phyloP scores from a whole-genome alignment of 92 coral and sea anemone species.

The Phymanthus crucifer region DNA sequence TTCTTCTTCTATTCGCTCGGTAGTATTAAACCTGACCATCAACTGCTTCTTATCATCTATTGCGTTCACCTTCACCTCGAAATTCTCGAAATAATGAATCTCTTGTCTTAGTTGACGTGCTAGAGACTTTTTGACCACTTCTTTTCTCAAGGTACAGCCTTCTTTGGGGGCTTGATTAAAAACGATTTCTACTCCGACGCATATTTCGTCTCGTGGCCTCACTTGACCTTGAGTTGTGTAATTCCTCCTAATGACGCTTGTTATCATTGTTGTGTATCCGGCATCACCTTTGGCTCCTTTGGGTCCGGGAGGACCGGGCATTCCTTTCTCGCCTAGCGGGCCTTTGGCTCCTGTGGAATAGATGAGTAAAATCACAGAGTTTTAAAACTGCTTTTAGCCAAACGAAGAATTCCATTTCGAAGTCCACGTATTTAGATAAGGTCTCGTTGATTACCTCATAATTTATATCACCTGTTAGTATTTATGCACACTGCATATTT shows the following conservation, averaged over 20 bases:
- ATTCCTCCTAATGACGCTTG: neutral
- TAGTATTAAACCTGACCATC: neutral
- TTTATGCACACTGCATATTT: too few species aligned
- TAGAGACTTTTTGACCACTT: neutral
- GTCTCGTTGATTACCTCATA: too few species aligned
- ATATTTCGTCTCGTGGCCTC: neutral
- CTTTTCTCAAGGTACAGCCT: slow-evolving; percentile 1
- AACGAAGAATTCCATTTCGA: too few species aligned
- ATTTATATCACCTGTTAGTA: too few species aligned
- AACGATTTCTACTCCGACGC: slow-evolving; percentile 15
- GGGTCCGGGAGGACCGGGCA: neutral
- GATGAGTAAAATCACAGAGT: neutral
- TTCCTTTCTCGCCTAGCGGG: neutral
- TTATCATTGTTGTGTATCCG: neutral
- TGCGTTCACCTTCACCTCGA: neutral
- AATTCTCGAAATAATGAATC: neutral
- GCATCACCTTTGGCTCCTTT: neutral
- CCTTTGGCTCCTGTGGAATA: neutral
- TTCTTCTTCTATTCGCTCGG: neutral
- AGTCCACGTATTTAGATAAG: too few species aligned
- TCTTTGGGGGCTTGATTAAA: slow-evolving; percentile 23
- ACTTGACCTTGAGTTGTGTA: neutral
- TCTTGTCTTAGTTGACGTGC: neutral
- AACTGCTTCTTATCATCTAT: neutral
- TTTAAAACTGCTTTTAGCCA: neutral